phyloP scores from a whole-genome alignment of 1,140 invertebrate species.

The Drepana arcuata region DNA sequence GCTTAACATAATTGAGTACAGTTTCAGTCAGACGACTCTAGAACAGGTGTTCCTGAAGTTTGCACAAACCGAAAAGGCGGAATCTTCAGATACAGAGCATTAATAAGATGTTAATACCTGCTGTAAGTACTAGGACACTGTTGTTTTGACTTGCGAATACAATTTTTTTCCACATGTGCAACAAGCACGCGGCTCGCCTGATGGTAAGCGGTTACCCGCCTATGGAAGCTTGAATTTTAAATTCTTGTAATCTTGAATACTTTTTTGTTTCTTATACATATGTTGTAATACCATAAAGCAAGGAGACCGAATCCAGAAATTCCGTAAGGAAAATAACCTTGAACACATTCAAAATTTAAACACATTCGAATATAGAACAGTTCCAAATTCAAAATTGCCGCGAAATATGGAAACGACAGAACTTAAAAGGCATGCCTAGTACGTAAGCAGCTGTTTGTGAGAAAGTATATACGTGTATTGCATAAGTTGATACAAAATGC shows the following conservation, averaged over 20 bases:
- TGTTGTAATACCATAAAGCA: neutral
- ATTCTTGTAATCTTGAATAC: neutral
- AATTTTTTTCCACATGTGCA: no score
- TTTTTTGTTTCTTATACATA: neutral
- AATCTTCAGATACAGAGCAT: slow-evolving; percentile 48
- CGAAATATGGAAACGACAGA: no score
- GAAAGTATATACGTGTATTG: no score
- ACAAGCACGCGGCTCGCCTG: no score
- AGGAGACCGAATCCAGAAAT: slow-evolving; percentile 15
- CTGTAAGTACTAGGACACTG: slow-evolving; percentile 4
- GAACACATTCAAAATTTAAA: no score
- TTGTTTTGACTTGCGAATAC: slow-evolving; percentile 5
- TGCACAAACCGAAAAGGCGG: slow-evolving; percentile 79
- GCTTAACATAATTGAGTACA: slow-evolving; percentile 85
- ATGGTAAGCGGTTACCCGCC: neutral
- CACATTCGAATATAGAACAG: no score
- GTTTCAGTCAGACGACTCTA: slow-evolving; percentile 87
- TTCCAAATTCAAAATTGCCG: no score
- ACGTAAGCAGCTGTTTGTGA: no score
- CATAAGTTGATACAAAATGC: no score
- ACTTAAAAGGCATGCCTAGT: no score
- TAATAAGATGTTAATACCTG: slow-evolving; percentile 17
- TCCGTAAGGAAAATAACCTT: no score
- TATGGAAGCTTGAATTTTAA: neutral
- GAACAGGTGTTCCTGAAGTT: slow-evolving; percentile 92